These are phyloP conservation scores for Xestoiulus laeticollis DNA, from an alignment of 2,888 invertebrate species.

Conservation along the genomic window DNA sequence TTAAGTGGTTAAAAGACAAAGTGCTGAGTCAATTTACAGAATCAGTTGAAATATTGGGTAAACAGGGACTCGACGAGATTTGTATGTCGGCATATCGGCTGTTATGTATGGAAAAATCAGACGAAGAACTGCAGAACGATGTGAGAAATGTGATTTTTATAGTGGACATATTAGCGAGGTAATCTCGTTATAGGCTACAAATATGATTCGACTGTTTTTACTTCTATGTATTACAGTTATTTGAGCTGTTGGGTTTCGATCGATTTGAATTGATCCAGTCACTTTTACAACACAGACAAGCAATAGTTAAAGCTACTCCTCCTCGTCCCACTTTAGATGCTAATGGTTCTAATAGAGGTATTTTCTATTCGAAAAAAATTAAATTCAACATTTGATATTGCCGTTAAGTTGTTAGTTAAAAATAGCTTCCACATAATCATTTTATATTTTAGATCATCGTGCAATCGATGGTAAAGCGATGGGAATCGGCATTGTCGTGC, in stretches of 20 bases:
- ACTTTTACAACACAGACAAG: slow-evolving; percentile 73
- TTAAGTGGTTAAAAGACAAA: slow-evolving; percentile 68
- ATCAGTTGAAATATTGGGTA: slow-evolving; percentile 52
- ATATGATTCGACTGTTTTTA: background rate
- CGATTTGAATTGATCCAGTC: slow-evolving; percentile 77
- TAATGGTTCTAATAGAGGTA: slow-evolving; percentile 53
- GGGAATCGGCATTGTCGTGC: slow-evolving; percentile 45
- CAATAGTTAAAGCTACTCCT: slow-evolving; percentile 60
- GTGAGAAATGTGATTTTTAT: slow-evolving; percentile 28
- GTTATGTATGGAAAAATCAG: slow-evolving; percentile 71
- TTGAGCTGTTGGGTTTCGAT: slow-evolving; percentile 90
- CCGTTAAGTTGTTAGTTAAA: no score
- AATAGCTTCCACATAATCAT: background rate
- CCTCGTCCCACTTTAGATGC: background rate
- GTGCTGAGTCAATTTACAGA: slow-evolving; percentile 68
- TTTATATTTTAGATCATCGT: slow-evolving; percentile 14
- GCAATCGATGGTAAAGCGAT: background rate
- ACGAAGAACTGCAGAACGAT: slow-evolving; percentile 80
- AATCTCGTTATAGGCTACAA: no score
- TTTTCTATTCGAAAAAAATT: background rate
- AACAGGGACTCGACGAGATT: slow-evolving; percentile 68
- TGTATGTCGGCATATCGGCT: slow-evolving; percentile 70
- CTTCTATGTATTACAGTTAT: slow-evolving; percentile 67
- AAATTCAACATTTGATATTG: background rate
- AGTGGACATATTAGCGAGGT: no score